Conservation (phyloP, 2,113 vertebrate genomes). For the Indri indri region DNA sequence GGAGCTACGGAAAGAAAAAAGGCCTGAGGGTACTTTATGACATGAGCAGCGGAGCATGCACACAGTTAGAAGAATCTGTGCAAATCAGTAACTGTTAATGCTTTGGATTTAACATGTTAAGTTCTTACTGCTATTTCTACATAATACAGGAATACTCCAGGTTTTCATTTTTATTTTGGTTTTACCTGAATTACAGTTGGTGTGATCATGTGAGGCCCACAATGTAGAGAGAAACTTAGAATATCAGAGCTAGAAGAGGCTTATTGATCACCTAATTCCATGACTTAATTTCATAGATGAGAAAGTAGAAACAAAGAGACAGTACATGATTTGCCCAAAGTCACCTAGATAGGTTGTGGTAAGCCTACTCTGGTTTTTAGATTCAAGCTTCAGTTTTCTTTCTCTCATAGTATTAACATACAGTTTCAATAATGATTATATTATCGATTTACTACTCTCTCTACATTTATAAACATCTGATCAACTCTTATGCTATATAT, state of each 20-base stretch:
- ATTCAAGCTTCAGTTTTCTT: background rate
- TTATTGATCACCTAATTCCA: background rate
- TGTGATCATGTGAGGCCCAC: background rate
- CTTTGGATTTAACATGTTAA: conserved; percentile 7
- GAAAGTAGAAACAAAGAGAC: background rate
- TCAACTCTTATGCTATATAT: background rate
- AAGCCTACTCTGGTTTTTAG: background rate
- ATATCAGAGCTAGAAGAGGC: background rate
- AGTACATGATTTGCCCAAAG: background rate
- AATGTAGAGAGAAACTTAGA: background rate
- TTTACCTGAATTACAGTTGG: background rate
- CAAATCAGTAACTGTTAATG: background rate
- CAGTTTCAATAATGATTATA: background rate
- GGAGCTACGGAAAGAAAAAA: background rate
- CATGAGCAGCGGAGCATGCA: background rate
- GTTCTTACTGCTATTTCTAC: background rate
- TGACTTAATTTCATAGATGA: background rate
- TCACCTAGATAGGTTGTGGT: background rate
- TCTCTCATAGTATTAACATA: background rate
- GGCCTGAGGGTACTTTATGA: background rate
- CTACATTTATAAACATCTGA: background rate
- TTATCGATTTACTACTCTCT: background rate
- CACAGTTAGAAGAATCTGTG: background rate
- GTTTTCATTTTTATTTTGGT: conserved; percentile 20
- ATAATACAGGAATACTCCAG: background rate